Evolutionary conservation across 35 echinoderm and acorn worm genomes (phyloP), one percentile per base, ranked within the genome.

Genomic region (Chiridota heheva): DNA sequence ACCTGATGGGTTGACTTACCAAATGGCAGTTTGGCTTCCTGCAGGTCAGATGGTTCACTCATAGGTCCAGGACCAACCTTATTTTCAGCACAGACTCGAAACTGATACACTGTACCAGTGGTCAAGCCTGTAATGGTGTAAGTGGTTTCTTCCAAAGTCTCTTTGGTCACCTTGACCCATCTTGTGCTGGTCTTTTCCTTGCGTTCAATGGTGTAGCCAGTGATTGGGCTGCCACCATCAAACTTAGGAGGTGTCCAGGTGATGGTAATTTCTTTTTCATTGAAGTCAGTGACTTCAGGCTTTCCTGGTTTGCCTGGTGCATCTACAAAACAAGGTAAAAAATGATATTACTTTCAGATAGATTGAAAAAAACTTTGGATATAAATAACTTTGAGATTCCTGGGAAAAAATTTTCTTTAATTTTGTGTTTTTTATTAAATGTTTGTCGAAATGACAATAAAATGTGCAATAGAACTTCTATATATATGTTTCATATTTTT

Each of bases 171-270:
- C 26, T 48, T 76, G 7, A 86, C 79, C 93, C 93, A 97, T 73
- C 88, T 39, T 0, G 93, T 90, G 48, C 88, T 74, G 15, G 88
- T 81, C 48, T 42, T 81, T 28, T 91, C 89, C 41, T 91, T 91
- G 44, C 85, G 70, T 70, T 97, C 94, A 30, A 91, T 64, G 16
- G n/a, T n/a, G 48, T 53, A 53, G 48, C n/a, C n/a, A 10, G 48
- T 53, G 48, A 53, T 22, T 53, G 48, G 48, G 10, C 10, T 13
- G 18, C 89, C 89, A 80, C 89, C 89, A 84, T 93, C 90, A 70
- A 79, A 88, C 32, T 93, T 80, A 49, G 90, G 90, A 35, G 42
- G 40, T 28, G 78, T 62, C 90, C 90, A 93, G 25, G 75, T 42
- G 38, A 93, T 57, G 1, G 70, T 62, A 58, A 93, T 88, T 29